Conservation (phyloP, 2,113 vertebrate genomes). For the Emydocephalus ijimae region DNA sequence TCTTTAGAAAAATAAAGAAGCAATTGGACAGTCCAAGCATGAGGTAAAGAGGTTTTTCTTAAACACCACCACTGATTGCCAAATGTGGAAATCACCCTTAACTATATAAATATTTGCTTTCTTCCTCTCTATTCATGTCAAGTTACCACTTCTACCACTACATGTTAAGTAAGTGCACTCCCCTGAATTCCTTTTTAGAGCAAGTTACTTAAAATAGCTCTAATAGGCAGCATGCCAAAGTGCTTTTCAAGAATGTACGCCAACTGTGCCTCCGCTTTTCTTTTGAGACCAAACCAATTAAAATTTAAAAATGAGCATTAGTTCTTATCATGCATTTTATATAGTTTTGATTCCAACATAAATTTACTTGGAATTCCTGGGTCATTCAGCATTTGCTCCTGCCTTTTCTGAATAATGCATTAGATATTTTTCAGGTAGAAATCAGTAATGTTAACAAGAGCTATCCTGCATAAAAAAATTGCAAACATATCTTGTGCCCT, state of each 20-base stretch:
- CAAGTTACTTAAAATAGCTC: slow-evolving; percentile 49
- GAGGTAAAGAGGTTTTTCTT: neutral
- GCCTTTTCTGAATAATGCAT: slow-evolving; percentile 64
- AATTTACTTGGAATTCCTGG: slow-evolving; percentile 59
- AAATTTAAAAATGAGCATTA: slow-evolving; percentile 71
- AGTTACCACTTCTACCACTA: neutral
- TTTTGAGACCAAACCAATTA: slow-evolving; percentile 57
- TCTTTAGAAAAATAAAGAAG: neutral
- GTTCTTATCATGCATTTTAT: slow-evolving; percentile 71
- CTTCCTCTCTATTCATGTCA: slow-evolving; percentile 25
- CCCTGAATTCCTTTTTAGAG: slow-evolving; percentile 45
- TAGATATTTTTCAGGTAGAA: slow-evolving; percentile 50
- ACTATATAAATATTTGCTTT: neutral
- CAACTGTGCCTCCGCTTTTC: slow-evolving; percentile 44
- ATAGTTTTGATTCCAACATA: slow-evolving; percentile 59
- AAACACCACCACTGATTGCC: neutral
- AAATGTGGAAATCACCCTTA: neutral
- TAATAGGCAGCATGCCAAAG: slow-evolving; percentile 46
- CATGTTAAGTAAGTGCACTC: slow-evolving; percentile 18
- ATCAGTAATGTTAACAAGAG: slow-evolving; percentile 58
- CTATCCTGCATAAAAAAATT: slow-evolving; percentile 51
- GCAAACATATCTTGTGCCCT: slow-evolving; percentile 44
- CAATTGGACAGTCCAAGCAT: neutral
- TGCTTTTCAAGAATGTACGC: slow-evolving; percentile 38
- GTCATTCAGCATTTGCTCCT: slow-evolving; percentile 52